Evolutionary conservation across 2,797 vertebrate genomes (phyloP).

Genomic region (Sebastes diaconus): DNA sequence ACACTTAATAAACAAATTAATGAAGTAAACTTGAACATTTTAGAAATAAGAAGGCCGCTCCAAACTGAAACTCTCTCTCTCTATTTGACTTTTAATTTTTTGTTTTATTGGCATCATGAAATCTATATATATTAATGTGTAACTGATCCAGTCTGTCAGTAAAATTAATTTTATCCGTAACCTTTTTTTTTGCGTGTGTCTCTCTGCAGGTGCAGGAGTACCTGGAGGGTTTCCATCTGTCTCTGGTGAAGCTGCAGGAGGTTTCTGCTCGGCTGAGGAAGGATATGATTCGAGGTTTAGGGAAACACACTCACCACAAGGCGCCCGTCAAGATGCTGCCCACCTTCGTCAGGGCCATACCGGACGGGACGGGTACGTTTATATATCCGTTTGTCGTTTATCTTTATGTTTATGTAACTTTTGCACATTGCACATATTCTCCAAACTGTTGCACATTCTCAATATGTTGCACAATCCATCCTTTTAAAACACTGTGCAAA

Average conservation of each 20-base stretch:
- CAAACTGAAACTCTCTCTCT: neutral
- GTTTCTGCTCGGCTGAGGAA: conserved; percentile 75
- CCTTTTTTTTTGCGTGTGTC: no score
- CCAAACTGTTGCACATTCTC: neutral
- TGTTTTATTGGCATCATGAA: neutral
- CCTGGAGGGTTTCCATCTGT: conserved; percentile 74
- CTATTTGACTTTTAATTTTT: neutral
- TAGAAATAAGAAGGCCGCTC: neutral
- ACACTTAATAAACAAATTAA: neutral
- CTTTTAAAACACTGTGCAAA: neutral
- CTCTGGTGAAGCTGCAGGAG: conserved; percentile 62
- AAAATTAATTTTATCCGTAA: neutral
- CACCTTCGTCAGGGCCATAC: conserved; percentile 84
- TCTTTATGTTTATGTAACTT: no score
- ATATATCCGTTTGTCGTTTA: no score
- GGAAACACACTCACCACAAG: conserved; percentile 45
- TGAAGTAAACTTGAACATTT: neutral
- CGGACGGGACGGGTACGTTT: conserved; percentile 82
- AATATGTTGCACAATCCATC: neutral
- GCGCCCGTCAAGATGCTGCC: conserved; percentile 86
- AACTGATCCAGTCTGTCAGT: neutral
- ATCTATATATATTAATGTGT: neutral
- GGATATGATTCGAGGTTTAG: conserved; percentile 80
- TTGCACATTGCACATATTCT: no score
- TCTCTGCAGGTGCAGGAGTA: conserved; percentile 71